Conservation (phyloP, 92 coral and sea anemone species). For the Parazoanthus atlanticus region DNA sequence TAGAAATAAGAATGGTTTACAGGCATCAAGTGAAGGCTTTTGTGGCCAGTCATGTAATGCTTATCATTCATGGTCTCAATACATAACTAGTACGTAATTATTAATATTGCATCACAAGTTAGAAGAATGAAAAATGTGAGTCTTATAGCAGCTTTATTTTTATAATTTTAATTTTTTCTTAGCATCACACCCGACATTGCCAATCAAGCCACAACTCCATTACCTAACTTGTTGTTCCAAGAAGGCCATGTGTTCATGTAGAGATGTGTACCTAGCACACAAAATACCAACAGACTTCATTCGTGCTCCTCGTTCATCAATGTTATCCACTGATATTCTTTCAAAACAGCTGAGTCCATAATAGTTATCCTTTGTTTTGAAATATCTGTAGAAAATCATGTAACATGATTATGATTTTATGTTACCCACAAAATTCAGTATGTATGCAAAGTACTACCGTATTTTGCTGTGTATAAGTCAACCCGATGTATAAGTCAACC, state of each 20-base stretch:
- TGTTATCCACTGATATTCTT: slow-evolving; percentile 93
- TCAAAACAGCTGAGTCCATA: slow-evolving; percentile 97
- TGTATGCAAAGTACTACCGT: too few species aligned
- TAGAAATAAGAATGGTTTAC: not conserved
- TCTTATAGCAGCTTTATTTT: too few species aligned
- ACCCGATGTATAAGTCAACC: too few species aligned
- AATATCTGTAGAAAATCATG: slow-evolving; percentile 67
- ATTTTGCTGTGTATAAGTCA: too few species aligned
- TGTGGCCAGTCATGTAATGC: too few species aligned
- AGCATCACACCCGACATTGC: not conserved
- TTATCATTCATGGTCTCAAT: too few species aligned
- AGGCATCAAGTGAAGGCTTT: not conserved
- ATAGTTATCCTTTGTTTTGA: slow-evolving; percentile 85
- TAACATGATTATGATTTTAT: not conserved
- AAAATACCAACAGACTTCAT: slow-evolving; percentile 99
- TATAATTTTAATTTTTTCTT: too few species aligned
- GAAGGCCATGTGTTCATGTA: slow-evolving; percentile 96
- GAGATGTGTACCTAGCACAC: slow-evolving; percentile 94
- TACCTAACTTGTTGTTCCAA: slow-evolving; percentile 97
- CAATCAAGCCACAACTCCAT: not conserved
- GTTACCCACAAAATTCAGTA: not conserved
- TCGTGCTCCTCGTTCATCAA: slow-evolving; percentile 96
- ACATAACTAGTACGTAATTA: too few species aligned
- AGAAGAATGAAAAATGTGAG: too few species aligned
- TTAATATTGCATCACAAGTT: too few species aligned